These are phyloP conservation scores for Andrena dorsata DNA, from an alignment of 2,888 invertebrate species.

Conservation along the genomic window DNA sequence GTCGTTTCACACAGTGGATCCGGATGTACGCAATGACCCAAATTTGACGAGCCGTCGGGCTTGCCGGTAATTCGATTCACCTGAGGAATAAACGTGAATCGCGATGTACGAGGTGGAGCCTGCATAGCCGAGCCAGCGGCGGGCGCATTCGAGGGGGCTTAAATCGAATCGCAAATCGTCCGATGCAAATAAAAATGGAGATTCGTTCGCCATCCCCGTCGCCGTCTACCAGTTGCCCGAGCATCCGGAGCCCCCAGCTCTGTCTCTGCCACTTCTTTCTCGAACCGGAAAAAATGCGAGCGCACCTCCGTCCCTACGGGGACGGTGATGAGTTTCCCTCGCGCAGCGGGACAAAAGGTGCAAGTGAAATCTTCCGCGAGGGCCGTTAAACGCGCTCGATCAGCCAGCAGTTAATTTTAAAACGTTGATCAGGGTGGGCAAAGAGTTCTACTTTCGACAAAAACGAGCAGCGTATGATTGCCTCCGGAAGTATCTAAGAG, in stretches of 20 bases:
- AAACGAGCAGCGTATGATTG: not conserved
- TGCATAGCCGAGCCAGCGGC: conserved; percentile 28
- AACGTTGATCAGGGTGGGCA: not conserved
- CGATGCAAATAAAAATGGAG: conserved; percentile 77
- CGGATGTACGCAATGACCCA: conserved; percentile 52
- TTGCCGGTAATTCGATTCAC: conserved; percentile 67
- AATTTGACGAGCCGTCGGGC: conserved; percentile 54
- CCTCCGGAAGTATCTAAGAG: not conserved
- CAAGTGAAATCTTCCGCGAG: conserved; percentile 9
- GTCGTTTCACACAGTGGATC: conserved; percentile 12
- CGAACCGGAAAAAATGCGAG: conserved; percentile 41
- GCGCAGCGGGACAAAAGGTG: conserved; percentile 14
- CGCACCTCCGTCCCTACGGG: conserved; percentile 31
- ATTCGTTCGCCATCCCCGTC: conserved; percentile 58
- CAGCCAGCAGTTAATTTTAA: conserved; percentile 13
- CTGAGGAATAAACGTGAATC: conserved; percentile 72
- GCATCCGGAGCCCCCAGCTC: conserved; percentile 7
- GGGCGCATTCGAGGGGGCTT: conserved; percentile 63
- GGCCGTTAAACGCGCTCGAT: not conserved
- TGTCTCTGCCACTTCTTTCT: conserved; percentile 41
- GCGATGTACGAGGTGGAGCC: conserved; percentile 58
- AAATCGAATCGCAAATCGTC: conserved; percentile 77
- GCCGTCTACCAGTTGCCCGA: conserved; percentile 17
- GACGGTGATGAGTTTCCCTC: conserved; percentile 38
- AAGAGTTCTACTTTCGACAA: no score